A percentile compares a stretch with the other conserved stretches of the same genome.
These are phyloP conservation scores for Poecilia velifera DNA, from an alignment of 2,797 vertebrate genomes.

Conservation along the genomic window DNA sequence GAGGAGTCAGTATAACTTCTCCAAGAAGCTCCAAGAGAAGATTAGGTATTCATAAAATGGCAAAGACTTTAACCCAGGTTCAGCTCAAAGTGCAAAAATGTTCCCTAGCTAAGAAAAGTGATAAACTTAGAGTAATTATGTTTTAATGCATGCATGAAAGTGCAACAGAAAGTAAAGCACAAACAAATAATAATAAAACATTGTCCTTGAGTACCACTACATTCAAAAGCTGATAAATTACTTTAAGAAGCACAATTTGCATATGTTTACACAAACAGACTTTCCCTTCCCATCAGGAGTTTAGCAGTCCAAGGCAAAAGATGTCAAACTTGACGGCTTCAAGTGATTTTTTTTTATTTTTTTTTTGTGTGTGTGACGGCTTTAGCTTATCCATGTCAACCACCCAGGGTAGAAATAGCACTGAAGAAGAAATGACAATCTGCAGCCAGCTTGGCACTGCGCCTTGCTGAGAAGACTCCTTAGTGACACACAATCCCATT, in stretches of 20 bases:
- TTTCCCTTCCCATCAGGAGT: background rate
- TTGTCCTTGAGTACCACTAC: background rate
- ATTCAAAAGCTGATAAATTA: background rate
- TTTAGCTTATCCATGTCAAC: slow-evolving; percentile 14
- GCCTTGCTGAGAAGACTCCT: slow-evolving; percentile 31
- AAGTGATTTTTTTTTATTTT: background rate
- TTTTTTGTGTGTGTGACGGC: background rate
- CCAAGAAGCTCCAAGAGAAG: slow-evolving; percentile 9
- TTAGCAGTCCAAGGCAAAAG: background rate
- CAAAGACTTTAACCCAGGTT: background rate
- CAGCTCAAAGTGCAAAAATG: background rate
- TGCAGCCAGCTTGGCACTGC: slow-evolving; percentile 32
- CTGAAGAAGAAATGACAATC: slow-evolving; percentile 43
- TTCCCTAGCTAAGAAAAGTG: background rate
- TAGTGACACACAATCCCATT: slow-evolving; percentile 21
- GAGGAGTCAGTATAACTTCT: background rate
- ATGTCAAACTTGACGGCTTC: slow-evolving; percentile 4
- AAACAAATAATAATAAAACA: background rate
- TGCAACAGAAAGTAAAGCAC: background rate
- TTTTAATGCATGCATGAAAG: background rate
- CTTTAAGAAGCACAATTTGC: background rate
- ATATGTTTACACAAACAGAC: background rate
- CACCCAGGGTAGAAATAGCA: slow-evolving; percentile 28
- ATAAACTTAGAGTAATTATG: background rate
- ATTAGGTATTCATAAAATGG: background rate